Percentiles rank a stretch among this genome's conserved stretches.
Evolutionary conservation across 2,113 vertebrate genomes (phyloP).

Genomic region (Protobothrops mucrosquamatus): DNA sequence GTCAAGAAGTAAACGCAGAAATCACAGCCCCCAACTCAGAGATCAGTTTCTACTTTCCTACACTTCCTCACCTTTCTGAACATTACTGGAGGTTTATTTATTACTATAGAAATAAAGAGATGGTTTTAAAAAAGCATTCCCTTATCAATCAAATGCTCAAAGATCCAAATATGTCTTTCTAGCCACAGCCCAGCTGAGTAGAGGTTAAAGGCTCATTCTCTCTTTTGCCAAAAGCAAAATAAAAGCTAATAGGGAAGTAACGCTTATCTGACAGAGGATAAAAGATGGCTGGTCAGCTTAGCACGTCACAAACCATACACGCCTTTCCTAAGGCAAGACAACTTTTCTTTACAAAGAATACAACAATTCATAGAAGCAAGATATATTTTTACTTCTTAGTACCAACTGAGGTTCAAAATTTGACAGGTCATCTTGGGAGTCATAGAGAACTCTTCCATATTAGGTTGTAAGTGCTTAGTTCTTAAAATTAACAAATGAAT

Average conservation of each 20-base stretch:
- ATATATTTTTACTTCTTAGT: neutral
- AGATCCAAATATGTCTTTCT: neutral
- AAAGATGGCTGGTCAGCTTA: neutral
- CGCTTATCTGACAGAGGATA: neutral
- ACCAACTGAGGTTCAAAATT: neutral
- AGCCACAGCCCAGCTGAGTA: neutral
- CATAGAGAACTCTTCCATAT: neutral
- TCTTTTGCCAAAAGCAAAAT: neutral
- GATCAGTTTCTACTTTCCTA: conserved; percentile 1
- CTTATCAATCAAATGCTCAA: neutral
- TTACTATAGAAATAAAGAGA: neutral
- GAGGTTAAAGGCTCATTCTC: neutral
- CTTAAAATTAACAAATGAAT: neutral
- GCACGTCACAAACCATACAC: neutral
- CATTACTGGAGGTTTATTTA: neutral
- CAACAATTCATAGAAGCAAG: neutral
- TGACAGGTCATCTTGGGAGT: neutral
- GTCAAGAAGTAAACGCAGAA: neutral
- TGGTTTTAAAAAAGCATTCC: neutral
- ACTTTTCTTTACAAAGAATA: neutral
- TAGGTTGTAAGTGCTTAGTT: neutral
- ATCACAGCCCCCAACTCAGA: neutral
- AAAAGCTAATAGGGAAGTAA: neutral
- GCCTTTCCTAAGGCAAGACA: neutral
- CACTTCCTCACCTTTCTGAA: neutral